A percentile compares a stretch with the other conserved stretches of the same genome.
phyloP scores from a whole-genome alignment of 2,888 invertebrate species.

The Dioctria linearis region DNA sequence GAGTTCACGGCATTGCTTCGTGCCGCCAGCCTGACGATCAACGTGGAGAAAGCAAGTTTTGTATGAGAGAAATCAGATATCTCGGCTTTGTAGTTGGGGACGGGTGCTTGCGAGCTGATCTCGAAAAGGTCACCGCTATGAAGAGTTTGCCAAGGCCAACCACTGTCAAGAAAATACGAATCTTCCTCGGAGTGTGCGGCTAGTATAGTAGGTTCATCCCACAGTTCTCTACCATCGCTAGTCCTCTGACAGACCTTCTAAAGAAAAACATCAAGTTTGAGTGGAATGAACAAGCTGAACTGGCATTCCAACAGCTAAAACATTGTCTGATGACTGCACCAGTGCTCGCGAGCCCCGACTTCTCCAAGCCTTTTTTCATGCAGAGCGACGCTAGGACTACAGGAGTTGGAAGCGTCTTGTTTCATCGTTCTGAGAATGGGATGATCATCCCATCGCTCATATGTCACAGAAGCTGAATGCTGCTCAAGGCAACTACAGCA shows the following conservation, averaged over 20 bases:
- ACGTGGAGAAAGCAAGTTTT: no score
- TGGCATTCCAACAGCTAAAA: background rate
- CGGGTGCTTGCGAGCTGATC: background rate
- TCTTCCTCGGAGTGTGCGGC: background rate
- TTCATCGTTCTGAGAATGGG: no score
- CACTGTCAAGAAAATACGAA: background rate
- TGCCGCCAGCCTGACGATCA: no score
- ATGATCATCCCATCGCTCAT: no score
- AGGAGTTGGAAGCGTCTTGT: no score
- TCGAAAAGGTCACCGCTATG: background rate
- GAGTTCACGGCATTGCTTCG: no score
- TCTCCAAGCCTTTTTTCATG: background rate
- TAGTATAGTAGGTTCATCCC: background rate
- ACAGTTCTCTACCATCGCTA: background rate
- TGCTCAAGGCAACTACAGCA: constrained; percentile 54
- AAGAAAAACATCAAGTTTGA: background rate
- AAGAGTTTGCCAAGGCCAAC: background rate
- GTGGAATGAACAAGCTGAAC: background rate
- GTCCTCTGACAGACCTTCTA: background rate
- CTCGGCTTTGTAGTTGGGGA: no score
- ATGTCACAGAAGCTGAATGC: constrained; percentile 54
- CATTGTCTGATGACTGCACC: background rate
- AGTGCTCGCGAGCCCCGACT: background rate
- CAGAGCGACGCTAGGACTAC: no score
- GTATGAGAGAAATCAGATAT: no score